Evolutionary conservation across 2,888 invertebrate genomes (phyloP), one percentile per base, ranked within the genome.

Genomic region (Acheta domesticus): DNA sequence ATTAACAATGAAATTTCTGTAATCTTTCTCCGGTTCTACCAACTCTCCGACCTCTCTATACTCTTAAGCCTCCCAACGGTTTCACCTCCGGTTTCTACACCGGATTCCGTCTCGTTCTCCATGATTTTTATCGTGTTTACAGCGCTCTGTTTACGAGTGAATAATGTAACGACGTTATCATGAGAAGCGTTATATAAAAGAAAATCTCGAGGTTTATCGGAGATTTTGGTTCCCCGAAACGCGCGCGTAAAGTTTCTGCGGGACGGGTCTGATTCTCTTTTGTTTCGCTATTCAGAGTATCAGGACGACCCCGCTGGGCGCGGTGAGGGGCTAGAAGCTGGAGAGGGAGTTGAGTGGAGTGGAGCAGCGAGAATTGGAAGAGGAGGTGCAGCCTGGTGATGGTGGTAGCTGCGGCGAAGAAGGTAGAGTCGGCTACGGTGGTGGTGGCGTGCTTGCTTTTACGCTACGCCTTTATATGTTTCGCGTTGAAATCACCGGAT

Each of bases 101-200:
- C 16, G 4, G 62, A 62, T 62, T 62, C n/a, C 62, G 62, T 62
- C n/a, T 62, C 62, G n/a, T n/a, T n/a, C 14, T 62, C 14, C 4
- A 19, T 62, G 62, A 62, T 62, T 62, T 62, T 62, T 62, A 62
- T 62, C 62, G 62, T 62, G 62, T 62, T 62, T 62, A 62, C 62
- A 62, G 62, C 16, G n/a, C 62, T 62, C 16, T 62, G 62, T 16
- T 62, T 62, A 62, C 62, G 62, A 62, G 62, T 19, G n/a, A 62
- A 62, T 62, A 62, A 62, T 62, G 62, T 62, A 62, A 62, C 62
- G 62, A 62, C 62, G 62, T 62, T 62, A 62, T 62, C 62, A 62
- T n/a, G 62, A 62, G 62, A n/a, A 62, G 62, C 62, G 62, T 62
- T 62, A 62, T n/a, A 62, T 62, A 62, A 12, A 62, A 62, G 16